Base-by-base conservation (phyloP, 2,888 invertebrate genomes). In the Ischnus inquisitorius region DNA sequence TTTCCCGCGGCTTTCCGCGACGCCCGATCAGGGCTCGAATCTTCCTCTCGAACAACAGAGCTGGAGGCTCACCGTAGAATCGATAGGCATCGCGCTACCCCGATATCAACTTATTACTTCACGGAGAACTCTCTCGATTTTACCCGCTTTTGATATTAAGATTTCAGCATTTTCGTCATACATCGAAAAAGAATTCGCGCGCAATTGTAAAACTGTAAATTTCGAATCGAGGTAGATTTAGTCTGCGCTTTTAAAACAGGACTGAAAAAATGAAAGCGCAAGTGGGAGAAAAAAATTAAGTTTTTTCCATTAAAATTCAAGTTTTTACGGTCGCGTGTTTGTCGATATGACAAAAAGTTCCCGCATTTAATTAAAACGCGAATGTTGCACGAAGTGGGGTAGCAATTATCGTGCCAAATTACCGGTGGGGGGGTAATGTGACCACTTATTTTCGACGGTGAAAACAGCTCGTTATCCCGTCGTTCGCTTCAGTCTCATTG, bases 401-500 rank as follows among this genome's bases (percentile, higher is more conserved):
- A 19, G 25, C 28, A 43, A 83, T 80, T 80, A 77, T 64, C 74
- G 68, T 80, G 81, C 81, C 74, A 80, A 81, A 81, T 80, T 64
- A 69, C 48, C 39, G 62, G 19, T 46, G 25, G 22, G 25, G 25
- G 25, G 28, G 46, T 64, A 48, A 75, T 48, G 22, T 25, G 57
- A 75, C 74, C 74, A 65, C 74, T 81, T 77, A 57, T 69, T 69
- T 84, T 84, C 78, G 19, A 51, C n/a, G 67, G 8, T 51, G 39
- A 76, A 80, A 76, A 43, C 60, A 83, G 71, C 60, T 79, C 79
- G 71, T 79, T 79, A 83, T 76, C 71, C 51, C 76, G 41, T 76
- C 71, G 60, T 83, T 65, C 41, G 46, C 41, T 76, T 78, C n/a
- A 57, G 68, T 72, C 57, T 48, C 22, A 80, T 65, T 54, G 28